Evolutionary conservation across 2,113 vertebrate species (phyloP).

Genomic region (Tapirus terrestris): DNA sequence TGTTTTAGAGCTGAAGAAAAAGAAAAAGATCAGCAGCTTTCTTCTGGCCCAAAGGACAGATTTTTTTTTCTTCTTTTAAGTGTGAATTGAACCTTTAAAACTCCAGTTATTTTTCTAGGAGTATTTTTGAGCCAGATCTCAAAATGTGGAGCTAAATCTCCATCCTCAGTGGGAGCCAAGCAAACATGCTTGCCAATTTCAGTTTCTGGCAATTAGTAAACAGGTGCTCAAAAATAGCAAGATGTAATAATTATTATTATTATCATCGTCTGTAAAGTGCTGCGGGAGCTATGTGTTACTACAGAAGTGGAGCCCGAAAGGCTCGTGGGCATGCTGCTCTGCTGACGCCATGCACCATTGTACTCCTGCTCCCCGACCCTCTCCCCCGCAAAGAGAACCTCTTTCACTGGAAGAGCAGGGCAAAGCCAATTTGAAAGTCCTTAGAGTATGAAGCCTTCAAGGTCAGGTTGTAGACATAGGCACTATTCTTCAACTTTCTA

Average conservation of each 20-base stretch:
- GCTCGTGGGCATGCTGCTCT: not conserved
- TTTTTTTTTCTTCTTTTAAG: not conserved
- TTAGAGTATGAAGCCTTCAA: not conserved
- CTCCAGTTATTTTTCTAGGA: not conserved
- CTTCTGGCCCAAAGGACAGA: not conserved
- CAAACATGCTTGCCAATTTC: not conserved
- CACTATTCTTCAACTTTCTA: not conserved
- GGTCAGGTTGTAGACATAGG: not conserved
- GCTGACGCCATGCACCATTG: not conserved
- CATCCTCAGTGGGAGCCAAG: not conserved
- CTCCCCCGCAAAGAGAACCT: not conserved
- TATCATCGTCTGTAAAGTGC: not conserved
- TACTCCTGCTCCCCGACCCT: not conserved
- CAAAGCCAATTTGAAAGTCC: not conserved
- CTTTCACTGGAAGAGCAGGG: not conserved
- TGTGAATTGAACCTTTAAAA: slow-evolving; percentile 18
- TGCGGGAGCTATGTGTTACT: not conserved
- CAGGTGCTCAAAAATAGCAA: not conserved
- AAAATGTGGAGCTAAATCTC: not conserved
- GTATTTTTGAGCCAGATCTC: not conserved
- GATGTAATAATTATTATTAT: not conserved
- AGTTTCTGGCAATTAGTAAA: not conserved
- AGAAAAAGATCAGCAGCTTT: slow-evolving; percentile 25
- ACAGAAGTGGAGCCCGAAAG: not conserved
- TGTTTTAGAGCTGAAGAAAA: not conserved